These are phyloP conservation scores for Grantiella picta DNA, from an alignment of 2,113 vertebrate genomes.

Conservation along the genomic window DNA sequence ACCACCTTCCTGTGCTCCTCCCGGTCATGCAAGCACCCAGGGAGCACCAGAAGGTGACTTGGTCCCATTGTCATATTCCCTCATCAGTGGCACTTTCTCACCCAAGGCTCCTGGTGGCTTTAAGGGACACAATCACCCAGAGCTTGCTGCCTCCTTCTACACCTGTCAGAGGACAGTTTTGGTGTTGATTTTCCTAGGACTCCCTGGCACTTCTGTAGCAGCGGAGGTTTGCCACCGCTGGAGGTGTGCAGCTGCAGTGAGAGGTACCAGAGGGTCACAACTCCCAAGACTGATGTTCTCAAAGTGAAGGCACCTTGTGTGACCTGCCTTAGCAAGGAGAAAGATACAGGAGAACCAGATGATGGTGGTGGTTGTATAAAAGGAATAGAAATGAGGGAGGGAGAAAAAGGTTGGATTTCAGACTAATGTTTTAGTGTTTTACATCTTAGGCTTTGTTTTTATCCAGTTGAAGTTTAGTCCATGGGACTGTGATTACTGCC, in stretches of 20 bases:
- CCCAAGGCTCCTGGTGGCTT: neutral
- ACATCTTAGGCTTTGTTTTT: neutral
- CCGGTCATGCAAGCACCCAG: neutral
- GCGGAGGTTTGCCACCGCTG: neutral
- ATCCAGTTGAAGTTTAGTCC: neutral
- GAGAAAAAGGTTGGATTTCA: neutral
- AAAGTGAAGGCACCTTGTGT: neutral
- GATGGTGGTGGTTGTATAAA: neutral
- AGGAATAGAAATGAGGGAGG: neutral
- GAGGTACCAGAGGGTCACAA: neutral
- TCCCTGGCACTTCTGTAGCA: rapidly evolving
- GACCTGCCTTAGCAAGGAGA: neutral
- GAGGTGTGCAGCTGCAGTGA: rapidly evolving
- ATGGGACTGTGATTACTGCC: neutral
- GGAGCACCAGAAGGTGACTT: neutral
- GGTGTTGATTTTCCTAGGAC: neutral
- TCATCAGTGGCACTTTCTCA: neutral
- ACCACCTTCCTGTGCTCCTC: neutral
- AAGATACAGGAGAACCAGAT: neutral
- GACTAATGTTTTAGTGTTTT: neutral
- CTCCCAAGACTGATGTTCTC: neutral
- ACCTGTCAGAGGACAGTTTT: neutral
- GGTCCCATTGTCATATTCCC: neutral
- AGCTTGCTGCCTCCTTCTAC: neutral
- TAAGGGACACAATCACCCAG: neutral